phyloP scores from a whole-genome alignment of 2,888 invertebrate species.

The Meta bourneti region DNA sequence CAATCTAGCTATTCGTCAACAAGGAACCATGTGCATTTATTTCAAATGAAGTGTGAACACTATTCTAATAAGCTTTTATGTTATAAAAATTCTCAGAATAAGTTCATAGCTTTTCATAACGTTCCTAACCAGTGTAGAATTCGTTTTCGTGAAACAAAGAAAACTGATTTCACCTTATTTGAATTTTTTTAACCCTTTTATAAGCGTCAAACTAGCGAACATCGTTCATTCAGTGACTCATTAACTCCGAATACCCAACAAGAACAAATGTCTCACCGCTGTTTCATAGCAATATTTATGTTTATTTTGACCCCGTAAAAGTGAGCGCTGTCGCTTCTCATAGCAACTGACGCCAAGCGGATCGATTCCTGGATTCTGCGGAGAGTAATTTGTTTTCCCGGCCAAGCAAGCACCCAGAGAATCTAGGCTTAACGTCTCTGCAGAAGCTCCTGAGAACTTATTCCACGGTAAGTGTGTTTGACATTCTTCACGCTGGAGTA shows the following conservation, averaged over 20 bases:
- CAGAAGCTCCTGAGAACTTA: background rate
- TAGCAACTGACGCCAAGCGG: conserved; percentile 45
- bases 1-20: no score
- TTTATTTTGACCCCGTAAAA: background rate
- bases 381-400: conserved; percentile 3
- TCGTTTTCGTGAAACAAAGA: no score
- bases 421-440: background rate
- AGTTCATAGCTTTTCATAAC: no score
- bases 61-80: no score
- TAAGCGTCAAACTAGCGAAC: no score
- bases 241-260: background rate
- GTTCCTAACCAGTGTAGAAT: no score
- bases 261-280: background rate
- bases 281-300: background rate
- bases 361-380: conserved; percentile 43
- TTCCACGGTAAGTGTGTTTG: background rate
- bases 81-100: no score
- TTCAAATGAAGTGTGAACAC: no score
- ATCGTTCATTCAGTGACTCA: no score
- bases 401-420: background rate
- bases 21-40: no score
- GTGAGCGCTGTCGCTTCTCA: conserved; percentile 18
- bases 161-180: no score
- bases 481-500: background rate
- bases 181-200: no score